Conservation (phyloP, 2,113 vertebrate species). For the Lagopus leucura region DNA sequence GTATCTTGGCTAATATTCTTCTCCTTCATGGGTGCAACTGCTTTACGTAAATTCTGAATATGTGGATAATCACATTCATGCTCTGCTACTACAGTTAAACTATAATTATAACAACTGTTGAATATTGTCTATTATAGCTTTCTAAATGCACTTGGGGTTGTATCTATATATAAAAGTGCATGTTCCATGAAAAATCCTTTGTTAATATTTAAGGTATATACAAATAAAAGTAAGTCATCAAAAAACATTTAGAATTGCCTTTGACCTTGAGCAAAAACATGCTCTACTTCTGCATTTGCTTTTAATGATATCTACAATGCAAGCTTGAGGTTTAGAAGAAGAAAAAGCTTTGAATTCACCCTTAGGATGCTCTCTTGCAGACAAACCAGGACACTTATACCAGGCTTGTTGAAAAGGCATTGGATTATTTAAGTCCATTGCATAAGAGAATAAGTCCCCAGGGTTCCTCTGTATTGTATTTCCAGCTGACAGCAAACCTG, state of each 20-base stretch:
- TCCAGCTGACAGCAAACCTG: conserved; percentile 58
- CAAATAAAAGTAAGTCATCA: background rate
- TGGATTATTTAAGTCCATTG: conserved; percentile 34
- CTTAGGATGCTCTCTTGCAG: background rate
- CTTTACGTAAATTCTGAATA: background rate
- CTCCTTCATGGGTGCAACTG: fast-evolving
- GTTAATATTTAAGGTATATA: background rate
- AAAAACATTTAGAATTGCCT: background rate
- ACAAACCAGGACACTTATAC: background rate
- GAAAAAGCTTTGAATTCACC: background rate
- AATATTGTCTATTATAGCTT: background rate
- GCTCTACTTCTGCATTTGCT: background rate
- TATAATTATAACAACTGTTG: background rate
- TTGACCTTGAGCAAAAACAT: background rate
- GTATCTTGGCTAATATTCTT: background rate
- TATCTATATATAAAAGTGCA: background rate
- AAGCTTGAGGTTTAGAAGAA: background rate
- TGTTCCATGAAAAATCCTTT: background rate
- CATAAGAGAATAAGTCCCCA: conserved; percentile 2
- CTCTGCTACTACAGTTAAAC: background rate
- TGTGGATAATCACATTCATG: background rate
- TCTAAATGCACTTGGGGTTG: background rate
- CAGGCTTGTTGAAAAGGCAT: background rate
- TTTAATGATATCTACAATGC: background rate
- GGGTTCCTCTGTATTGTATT: conserved; percentile 34